A percentile compares a stretch with the other conserved stretches of the same genome.
phyloP scores from a whole-genome alignment of 2,888 invertebrate genomes.

The Dynastes grantii region DNA sequence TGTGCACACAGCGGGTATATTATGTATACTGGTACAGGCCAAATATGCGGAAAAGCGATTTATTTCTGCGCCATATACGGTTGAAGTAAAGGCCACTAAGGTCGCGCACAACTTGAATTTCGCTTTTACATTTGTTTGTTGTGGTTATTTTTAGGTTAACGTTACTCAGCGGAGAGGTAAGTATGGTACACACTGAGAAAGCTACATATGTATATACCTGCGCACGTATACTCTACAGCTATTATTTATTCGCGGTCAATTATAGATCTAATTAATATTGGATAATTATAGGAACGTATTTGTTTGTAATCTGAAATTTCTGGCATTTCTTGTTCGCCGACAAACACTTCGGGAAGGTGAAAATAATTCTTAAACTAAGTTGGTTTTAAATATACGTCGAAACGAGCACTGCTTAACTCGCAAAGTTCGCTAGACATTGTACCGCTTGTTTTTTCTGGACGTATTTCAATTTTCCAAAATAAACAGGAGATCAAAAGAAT shows the following conservation, averaged over 20 bases:
- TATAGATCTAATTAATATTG: constrained; percentile 11
- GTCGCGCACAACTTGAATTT: constrained; percentile 34
- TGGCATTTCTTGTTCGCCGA: too few species aligned
- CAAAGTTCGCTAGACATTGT: too few species aligned
- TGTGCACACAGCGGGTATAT: background rate
- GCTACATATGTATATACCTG: background rate
- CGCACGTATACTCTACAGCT: background rate
- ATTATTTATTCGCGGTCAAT: background rate
- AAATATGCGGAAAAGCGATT: constrained; percentile 39
- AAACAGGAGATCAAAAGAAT: too few species aligned
- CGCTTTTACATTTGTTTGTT: constrained; percentile 34
- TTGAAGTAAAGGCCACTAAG: constrained; percentile 43
- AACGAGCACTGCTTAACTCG: too few species aligned
- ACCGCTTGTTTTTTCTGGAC: too few species aligned
- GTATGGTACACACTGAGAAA: background rate
- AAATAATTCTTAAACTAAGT: too few species aligned
- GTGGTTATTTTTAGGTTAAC: constrained; percentile 43
- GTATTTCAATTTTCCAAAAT: too few species aligned
- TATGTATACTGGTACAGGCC: background rate
- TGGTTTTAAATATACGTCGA: too few species aligned
- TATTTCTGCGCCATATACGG: constrained; percentile 28
- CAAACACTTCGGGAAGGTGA: too few species aligned
- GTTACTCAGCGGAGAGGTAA: constrained; percentile 18
- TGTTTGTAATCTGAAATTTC: too few species aligned
- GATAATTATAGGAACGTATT: background rate